Evolutionary conservation across 2,113 vertebrate species (phyloP).

Genomic region (Phylloscopus trochiloides): DNA sequence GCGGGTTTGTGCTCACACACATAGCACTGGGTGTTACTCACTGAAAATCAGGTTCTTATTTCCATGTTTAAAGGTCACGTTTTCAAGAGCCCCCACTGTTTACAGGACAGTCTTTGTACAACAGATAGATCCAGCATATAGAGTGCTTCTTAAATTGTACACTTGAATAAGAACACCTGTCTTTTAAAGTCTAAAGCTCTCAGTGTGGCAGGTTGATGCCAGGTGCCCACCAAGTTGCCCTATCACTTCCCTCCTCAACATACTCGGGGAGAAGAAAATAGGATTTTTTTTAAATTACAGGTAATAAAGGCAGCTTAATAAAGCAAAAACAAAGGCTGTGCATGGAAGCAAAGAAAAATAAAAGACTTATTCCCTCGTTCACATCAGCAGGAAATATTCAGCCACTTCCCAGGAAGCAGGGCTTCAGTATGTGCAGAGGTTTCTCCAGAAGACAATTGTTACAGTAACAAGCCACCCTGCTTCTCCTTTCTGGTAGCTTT

Average conservation of each 20-base stretch:
- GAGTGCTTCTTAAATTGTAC: neutral
- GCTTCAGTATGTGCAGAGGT: neutral
- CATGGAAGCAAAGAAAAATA: neutral
- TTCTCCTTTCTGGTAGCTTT: neutral
- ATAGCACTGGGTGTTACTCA: neutral
- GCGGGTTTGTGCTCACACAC: neutral
- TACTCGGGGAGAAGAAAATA: neutral
- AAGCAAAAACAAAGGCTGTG: neutral
- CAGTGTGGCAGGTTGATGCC: neutral
- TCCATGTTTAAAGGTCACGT: neutral
- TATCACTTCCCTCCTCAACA: neutral
- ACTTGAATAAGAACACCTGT: neutral
- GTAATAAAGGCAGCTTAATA: neutral
- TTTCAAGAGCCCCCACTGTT: neutral
- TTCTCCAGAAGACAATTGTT: neutral
- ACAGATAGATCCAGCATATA: neutral
- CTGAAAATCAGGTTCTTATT: neutral
- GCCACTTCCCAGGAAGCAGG: neutral
- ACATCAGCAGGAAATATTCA: neutral
- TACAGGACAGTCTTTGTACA: neutral
- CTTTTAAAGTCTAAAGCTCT: neutral
- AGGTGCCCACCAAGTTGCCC: neutral
- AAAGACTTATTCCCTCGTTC: neutral
- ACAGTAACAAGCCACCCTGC: neutral
- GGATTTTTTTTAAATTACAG: neutral